These are phyloP conservation scores for Macaca fascicularis DNA, from an alignment of 2,113 vertebrate genomes.

Conservation along the genomic window DNA sequence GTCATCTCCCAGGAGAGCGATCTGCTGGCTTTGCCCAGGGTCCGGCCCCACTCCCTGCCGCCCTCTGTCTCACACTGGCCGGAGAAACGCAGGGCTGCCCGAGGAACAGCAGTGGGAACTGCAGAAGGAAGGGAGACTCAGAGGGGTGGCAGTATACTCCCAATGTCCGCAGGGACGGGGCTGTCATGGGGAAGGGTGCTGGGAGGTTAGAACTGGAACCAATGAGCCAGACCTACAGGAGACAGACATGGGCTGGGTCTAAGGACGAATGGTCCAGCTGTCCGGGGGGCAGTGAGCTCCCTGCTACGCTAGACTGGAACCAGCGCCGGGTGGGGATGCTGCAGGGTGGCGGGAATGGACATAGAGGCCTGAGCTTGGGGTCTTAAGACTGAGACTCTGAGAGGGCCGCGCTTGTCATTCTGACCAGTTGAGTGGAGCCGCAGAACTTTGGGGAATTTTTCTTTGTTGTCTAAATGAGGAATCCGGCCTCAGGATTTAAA, in stretches of 20 bases:
- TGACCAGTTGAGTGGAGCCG: no score
- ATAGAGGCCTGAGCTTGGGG: fast-evolving
- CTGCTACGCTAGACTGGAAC: not conserved
- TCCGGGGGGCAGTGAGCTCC: not conserved
- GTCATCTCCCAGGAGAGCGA: fast-evolving
- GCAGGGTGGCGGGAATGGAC: not conserved
- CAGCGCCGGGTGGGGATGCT: not conserved
- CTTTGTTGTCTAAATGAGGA: not conserved
- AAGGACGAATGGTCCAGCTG: fast-evolving
- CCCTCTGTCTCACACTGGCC: not conserved
- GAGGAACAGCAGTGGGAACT: not conserved
- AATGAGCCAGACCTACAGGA: not conserved
- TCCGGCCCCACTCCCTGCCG: no score
- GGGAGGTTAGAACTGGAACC: not conserved
- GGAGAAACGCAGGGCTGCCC: fast-evolving
- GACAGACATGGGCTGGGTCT: not conserved
- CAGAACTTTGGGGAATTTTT: not conserved
- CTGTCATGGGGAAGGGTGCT: not conserved
- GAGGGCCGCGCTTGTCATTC: not conserved
- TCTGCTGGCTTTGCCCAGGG: not conserved
- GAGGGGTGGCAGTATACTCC: not conserved
- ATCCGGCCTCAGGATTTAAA: not conserved
- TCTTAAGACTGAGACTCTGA: not conserved
- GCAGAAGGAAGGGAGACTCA: not conserved
- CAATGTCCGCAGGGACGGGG: fast-evolving